These are phyloP conservation scores for Nesidiocoris tenuis DNA, from an alignment of 2,888 invertebrate genomes.

Conservation along the genomic window DNA sequence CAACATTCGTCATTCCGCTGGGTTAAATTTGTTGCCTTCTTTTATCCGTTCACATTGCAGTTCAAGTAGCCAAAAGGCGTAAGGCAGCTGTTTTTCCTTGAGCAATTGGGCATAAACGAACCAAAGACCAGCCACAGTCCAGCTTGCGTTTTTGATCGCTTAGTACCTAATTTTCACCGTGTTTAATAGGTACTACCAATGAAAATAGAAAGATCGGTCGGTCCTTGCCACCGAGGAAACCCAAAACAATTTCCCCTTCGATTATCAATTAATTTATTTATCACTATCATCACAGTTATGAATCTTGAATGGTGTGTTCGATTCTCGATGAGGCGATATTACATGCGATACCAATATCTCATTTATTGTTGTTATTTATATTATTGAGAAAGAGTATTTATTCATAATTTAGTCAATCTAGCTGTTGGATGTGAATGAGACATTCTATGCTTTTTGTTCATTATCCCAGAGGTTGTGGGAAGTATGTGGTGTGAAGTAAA, in stretches of 20 bases:
- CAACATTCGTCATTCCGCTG: too few species aligned
- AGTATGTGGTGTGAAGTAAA: constrained; percentile 37
- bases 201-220: background rate
- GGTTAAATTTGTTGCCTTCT: too few species aligned
- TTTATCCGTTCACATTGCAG: too few species aligned
- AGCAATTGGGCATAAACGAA: too few species aligned
- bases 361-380: background rate
- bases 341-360: background rate
- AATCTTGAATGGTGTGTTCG: background rate
- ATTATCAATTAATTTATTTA: background rate
- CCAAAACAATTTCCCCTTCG: background rate
- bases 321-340: background rate
- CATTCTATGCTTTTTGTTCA: constrained; percentile 15
- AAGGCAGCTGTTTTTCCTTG: too few species aligned
- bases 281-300: background rate
- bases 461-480: constrained; percentile 42
- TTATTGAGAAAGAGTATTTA: constrained; percentile 20
- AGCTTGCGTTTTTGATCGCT: background rate
- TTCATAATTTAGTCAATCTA: constrained; percentile 35
- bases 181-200: background rate
- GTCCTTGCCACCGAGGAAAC: background rate
- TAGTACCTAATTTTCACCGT: background rate
- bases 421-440: constrained; percentile 31
- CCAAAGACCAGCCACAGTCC: too few species aligned
- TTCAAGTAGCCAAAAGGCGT: too few species aligned